phyloP scores from a whole-genome alignment of 2,797 vertebrate species.

The Acrocephalus scirpaceus region DNA sequence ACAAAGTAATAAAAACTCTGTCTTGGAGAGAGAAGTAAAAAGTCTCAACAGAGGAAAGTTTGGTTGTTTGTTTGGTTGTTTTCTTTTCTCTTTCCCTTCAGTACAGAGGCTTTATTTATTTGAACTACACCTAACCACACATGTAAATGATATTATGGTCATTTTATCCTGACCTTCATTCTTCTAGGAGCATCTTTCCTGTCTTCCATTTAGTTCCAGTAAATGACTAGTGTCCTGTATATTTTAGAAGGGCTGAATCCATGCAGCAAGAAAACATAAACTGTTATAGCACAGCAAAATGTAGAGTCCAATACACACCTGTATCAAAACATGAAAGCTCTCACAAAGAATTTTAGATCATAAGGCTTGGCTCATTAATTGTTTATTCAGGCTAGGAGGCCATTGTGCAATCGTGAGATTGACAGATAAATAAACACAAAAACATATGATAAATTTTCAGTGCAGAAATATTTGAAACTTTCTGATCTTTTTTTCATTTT shows the following conservation, averaged over 20 bases:
- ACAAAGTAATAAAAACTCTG: neutral
- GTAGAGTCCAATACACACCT: neutral
- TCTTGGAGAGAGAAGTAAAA: neutral
- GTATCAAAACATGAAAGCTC: neutral
- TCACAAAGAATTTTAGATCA: neutral
- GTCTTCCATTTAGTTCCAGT: neutral
- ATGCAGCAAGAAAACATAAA: neutral
- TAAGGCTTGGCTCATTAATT: neutral
- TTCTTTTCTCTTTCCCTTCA: neutral
- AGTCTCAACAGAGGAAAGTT: neutral
- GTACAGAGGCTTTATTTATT: neutral
- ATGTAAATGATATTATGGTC: neutral
- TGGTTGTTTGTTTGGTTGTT: rapidly evolving
- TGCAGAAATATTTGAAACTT: neutral
- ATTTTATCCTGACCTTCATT: neutral
- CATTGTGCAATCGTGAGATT: neutral
- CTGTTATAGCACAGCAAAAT: neutral
- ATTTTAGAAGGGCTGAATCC: neutral
- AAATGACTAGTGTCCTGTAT: neutral
- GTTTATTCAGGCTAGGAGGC: neutral
- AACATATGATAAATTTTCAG: neutral
- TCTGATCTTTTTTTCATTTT: neutral
- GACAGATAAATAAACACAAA: neutral
- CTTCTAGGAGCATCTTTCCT: neutral
- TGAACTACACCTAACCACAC: neutral